Conservation (phyloP, 92 coral and sea anemone species). For the Palythoa grandiflora region DNA sequence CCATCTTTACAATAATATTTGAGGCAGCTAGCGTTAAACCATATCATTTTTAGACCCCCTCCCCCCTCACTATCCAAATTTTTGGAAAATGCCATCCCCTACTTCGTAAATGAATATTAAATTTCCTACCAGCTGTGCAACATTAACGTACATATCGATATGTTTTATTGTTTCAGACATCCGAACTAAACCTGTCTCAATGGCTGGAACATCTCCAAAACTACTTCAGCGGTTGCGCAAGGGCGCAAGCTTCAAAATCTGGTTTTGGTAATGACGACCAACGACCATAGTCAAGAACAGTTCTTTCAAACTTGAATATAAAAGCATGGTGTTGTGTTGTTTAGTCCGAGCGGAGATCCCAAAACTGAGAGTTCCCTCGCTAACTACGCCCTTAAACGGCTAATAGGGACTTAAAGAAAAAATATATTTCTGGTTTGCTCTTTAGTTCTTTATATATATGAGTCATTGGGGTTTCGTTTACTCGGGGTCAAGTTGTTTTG, state of each 20-base stretch:
- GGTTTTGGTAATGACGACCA: neutral
- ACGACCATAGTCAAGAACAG: neutral
- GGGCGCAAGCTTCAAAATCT: neutral
- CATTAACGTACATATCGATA: neutral
- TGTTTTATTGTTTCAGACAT: conserved; percentile 51
- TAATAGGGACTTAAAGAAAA: too few species aligned
- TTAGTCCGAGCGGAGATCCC: too few species aligned
- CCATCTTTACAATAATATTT: too few species aligned
- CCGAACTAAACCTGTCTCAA: conserved; percentile 54
- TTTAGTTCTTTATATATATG: too few species aligned
- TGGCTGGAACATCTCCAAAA: conserved; percentile 78
- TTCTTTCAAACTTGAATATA: neutral
- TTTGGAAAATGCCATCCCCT: too few species aligned
- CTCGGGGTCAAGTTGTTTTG: too few species aligned
- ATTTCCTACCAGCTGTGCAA: neutral
- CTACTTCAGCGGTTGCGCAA: conserved; percentile 59
- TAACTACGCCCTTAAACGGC: neutral
- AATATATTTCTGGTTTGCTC: neutral
- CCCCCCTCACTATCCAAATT: too few species aligned
- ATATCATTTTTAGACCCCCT: too few species aligned
- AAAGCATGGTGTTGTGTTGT: too few species aligned
- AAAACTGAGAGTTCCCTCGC: too few species aligned
- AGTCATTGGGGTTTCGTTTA: too few species aligned
- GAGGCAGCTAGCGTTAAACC: too few species aligned
- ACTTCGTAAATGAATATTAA: neutral